phyloP scores from a whole-genome alignment of 1,140 invertebrate genomes.

The Caenorhabditis latens region DNA sequence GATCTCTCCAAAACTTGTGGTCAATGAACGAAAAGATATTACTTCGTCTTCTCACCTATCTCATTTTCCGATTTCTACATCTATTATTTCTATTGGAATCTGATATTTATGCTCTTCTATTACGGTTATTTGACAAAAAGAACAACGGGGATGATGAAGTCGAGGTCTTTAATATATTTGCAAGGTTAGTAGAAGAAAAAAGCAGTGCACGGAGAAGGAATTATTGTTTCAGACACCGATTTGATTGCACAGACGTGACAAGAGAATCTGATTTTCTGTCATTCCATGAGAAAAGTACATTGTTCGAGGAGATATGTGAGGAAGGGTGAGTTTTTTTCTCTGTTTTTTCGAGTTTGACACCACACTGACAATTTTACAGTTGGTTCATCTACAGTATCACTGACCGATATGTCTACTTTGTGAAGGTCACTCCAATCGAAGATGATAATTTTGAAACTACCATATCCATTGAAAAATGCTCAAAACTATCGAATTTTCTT shows the following conservation, averaged over 20 bases:
- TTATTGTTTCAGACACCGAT: conserved; percentile 4
- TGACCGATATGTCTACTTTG: conserved; percentile 38
- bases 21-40: conserved; percentile 12
- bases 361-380: neutral
- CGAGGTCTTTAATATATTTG: conserved; percentile 21
- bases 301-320: conserved; percentile 49
- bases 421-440: neutral
- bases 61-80: conserved; percentile 10
- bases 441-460: conserved; percentile 22
- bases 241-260: conserved; percentile 16
- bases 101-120: conserved; percentile 33
- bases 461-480: conserved; percentile 47
- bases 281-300: conserved; percentile 29
- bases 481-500: neutral
- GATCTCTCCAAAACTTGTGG: neutral
- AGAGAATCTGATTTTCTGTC: conserved; percentile 34
- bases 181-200: neutral
- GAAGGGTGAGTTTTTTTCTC: neutral
- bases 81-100: conserved; percentile 20
- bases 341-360: neutral
- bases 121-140: conserved; percentile 41
- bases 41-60: neutral
- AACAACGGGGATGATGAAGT: conserved; percentile 2
- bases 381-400: conserved; percentile 46
- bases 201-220: no score